Conservation (phyloP, 2,888 invertebrate genomes). For the Eupithecia vulgata region DNA sequence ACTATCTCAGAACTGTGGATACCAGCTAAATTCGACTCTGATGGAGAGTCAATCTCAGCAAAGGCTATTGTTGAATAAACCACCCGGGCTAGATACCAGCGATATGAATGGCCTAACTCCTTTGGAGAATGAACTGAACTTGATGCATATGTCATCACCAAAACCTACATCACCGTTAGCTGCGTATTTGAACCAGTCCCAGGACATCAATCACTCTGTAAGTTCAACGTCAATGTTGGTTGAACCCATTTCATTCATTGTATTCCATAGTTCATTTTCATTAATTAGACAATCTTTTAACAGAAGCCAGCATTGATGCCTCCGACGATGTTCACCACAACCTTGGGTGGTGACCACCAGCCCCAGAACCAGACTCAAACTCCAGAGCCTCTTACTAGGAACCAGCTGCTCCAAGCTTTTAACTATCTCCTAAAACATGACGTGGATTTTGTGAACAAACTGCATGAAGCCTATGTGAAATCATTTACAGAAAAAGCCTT, state of each 20-base stretch:
- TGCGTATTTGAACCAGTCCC: slow-evolving; percentile 80
- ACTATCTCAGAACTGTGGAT: slow-evolving; percentile 67
- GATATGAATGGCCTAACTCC: slow-evolving; percentile 73
- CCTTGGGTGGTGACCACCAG: slow-evolving; percentile 76
- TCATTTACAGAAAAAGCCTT: slow-evolving; percentile 88
- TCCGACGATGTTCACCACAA: slow-evolving; percentile 92
- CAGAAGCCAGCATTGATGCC: slow-evolving; percentile 92
- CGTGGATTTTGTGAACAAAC: slow-evolving; percentile 92
- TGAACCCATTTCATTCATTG: background rate
- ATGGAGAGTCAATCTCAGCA: slow-evolving; percentile 73
- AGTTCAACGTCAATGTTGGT: slow-evolving; percentile 43
- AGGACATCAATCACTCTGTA: slow-evolving; percentile 70
- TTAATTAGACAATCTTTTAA: slow-evolving; percentile 41
- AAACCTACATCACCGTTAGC: slow-evolving; percentile 83
- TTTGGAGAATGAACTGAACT: slow-evolving; percentile 80
- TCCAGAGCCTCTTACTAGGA: slow-evolving; percentile 91
- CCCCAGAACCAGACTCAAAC: slow-evolving; percentile 60
- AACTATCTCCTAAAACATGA: slow-evolving; percentile 94
- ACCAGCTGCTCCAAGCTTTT: slow-evolving; percentile 95
- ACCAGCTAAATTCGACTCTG: slow-evolving; percentile 72
- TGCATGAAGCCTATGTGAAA: slow-evolving; percentile 96
- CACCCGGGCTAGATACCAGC: slow-evolving; percentile 55
- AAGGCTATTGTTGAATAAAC: slow-evolving; percentile 64
- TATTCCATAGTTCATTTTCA: background rate
- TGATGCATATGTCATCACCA: slow-evolving; percentile 82